Base-by-base conservation (phyloP, 2,797 vertebrate genomes). In the Melanotaenia trifasciata region DNA sequence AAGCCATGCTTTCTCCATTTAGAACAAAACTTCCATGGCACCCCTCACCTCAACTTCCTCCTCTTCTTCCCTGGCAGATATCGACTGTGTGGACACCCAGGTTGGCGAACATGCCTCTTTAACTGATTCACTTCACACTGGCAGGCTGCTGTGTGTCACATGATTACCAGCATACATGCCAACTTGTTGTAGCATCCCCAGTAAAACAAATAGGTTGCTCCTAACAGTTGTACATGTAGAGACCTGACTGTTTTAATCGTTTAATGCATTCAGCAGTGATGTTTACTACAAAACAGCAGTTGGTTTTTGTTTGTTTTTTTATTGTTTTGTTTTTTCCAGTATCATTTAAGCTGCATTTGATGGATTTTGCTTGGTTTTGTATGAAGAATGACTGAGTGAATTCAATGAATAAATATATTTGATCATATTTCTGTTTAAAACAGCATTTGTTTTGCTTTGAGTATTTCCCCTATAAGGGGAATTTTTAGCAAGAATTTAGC, bases 61-160 rank as follows among this genome's bases (percentile, higher is more conserved):
- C 87, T 89, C 88, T 91, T 50, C 64, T 47, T 67, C 57, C 85
- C 87, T 59, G 32, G 66, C 59, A 64, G 87, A 90, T 90, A 91
- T 92, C 85, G 85, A 93, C 89, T 91, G 92, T 78, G 87, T 89
- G 87, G 90, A 93, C 86, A 87, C 93, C 86, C 94, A 94, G 91
- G 89, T 91, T 88, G 91, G 90, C 91, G 91, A 90, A 86, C 89
- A 70, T 89, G 80, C 92, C 87, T 91, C 92, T 87, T 91, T 93
- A 90, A 88, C 94, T 45, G 90, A 92, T 89, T 93, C 91, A 91
- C 91, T 88, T 93, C 91, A 91, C 87, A 83, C 91, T 88, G 90
- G 87, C 91, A 22, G 10, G 2, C 20, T 57, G 50, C 30, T 16
- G 14, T 16, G 59, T 20, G 35, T 36, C 57, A 53, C 33, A 5